phyloP scores from a whole-genome alignment of 2,797 vertebrate species.

The Myiotriccus ornatus region DNA sequence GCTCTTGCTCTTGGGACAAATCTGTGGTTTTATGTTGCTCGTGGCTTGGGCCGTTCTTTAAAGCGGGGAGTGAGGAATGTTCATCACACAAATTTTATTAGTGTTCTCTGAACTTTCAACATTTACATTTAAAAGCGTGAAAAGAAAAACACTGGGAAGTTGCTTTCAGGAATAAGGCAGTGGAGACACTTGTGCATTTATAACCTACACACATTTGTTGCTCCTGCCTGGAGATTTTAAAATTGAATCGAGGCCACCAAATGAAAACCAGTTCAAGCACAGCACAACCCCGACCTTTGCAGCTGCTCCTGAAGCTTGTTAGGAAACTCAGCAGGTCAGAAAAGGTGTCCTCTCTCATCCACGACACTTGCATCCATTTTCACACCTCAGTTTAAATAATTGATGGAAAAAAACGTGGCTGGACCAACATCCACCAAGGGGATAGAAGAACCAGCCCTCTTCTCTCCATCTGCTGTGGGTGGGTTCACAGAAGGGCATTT shows the following conservation, averaged over 20 bases:
- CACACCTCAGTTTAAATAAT: not conserved
- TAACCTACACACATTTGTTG: not conserved
- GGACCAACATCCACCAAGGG: not conserved
- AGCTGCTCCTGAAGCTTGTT: not conserved
- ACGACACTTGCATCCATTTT: not conserved
- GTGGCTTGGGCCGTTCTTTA: not conserved
- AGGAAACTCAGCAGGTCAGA: not conserved
- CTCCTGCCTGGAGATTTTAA: not conserved
- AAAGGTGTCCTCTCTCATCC: not conserved
- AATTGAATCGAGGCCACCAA: not conserved
- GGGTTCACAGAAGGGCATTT: not conserved
- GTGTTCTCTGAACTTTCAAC: slow-evolving; percentile 8
- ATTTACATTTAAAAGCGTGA: not conserved
- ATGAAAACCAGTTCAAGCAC: not conserved
- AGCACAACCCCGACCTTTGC: not conserved
- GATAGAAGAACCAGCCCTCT: not conserved
- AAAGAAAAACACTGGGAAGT: not conserved
- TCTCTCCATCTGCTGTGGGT: not conserved
- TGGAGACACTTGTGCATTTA: not conserved
- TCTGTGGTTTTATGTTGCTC: slow-evolving; percentile 20
- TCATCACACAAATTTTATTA: slow-evolving; percentile 34
- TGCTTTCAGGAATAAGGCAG: not conserved
- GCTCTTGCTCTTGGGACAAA: slow-evolving; percentile 34
- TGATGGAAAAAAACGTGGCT: not conserved
- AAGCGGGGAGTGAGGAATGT: not conserved